Conservation (phyloP, 2,113 vertebrate genomes). For the Vidua macroura region DNA sequence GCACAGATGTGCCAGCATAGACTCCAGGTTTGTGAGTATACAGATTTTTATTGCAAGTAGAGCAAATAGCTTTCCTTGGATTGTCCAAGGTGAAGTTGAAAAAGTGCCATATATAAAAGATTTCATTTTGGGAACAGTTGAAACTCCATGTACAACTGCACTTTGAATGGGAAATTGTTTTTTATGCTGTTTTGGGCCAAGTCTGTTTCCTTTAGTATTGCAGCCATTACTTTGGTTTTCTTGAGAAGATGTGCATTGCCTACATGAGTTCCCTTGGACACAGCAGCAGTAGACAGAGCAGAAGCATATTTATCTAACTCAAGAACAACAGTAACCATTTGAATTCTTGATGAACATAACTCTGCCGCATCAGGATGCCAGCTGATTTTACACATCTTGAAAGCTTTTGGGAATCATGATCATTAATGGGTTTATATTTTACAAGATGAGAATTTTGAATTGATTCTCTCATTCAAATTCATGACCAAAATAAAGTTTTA, state of each 20-base stretch:
- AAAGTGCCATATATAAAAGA: background rate
- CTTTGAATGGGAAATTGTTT: background rate
- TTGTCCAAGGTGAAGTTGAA: background rate
- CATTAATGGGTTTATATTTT: background rate
- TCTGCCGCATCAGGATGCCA: rapidly evolving
- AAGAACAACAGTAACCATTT: background rate
- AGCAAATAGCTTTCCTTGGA: background rate
- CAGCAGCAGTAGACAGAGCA: background rate
- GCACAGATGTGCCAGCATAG: background rate
- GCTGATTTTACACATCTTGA: background rate
- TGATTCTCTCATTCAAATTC: background rate
- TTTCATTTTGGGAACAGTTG: background rate
- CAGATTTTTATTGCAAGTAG: background rate
- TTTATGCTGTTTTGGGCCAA: background rate
- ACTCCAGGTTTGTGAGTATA: background rate
- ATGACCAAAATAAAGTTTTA: background rate
- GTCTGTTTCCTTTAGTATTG: background rate
- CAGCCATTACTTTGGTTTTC: background rate
- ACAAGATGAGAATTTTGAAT: background rate
- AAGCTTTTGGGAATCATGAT: background rate
- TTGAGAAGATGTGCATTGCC: background rate
- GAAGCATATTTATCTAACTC: background rate
- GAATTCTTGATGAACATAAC: background rate
- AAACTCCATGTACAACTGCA: background rate
- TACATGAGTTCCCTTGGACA: background rate